Base-by-base conservation (phyloP, 2,888 invertebrate species). In the Lycia hirtaria region DNA sequence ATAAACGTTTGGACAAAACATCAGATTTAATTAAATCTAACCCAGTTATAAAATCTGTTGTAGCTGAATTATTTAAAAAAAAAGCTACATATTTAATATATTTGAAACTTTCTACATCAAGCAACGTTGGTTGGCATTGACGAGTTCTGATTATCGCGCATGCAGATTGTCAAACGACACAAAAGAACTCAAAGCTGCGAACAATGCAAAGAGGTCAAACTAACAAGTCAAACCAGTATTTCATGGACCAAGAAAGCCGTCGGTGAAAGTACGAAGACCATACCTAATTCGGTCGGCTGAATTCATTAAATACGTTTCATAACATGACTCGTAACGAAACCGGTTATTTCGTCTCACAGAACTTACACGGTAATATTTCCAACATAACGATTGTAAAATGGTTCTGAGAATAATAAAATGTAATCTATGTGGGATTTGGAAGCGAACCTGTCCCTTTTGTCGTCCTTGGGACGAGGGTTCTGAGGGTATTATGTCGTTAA, bases 241-340 rank as follows among this genome's bases (percentile, higher is more conserved):
- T 79, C 75, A 67, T 71, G 72, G 73, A 73, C 74, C 75, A 88
- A 83, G 88, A 88, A 87, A 88, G 87, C 82, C 76, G 68, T 63
- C 73, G 88, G 88, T 89, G 90, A 90, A 91, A 90, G 89, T 89
- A 83, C 77, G 70, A 64, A 73, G 75, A 67, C 75, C 81, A 72
- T 70, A 65, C 79, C 85, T 85, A 87, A 88, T 85, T 85, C 81
- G 75, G 72, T 76, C 79, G 72, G 71, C 80, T 72, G 76, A 81
- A 83, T 84, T 65, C 81, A 80, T 80, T 80, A 85, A 85, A 85
- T 80, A 77, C 75, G 81, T 86, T 86, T 87, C 85, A 81, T 90
- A 89, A 87, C 83, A 82, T 74, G 71, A 78, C 73, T 82, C 79
- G 81, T 82, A 80, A 85, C 78, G 62, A 67, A 84, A 89, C 88